A percentile compares a stretch with the other conserved stretches of the same genome.
Conservation (phyloP, 35 echinoderm and acorn worm genomes). For the Diadema setosum region DNA sequence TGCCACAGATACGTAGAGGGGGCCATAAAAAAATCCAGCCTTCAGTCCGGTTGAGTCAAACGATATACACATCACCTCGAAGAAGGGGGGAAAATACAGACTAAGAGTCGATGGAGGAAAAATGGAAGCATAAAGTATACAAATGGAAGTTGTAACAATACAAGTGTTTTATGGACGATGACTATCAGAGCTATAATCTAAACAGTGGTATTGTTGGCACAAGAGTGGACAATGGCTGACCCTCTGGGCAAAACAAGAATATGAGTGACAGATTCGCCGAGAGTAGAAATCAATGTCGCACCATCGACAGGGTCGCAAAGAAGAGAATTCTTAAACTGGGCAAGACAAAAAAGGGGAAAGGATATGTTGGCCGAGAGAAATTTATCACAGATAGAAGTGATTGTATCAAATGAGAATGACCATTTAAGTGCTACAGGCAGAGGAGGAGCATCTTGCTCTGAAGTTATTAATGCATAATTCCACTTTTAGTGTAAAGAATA, state of each 20-base stretch:
- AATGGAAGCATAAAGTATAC: neutral
- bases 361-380: no score
- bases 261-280: slow-evolving; percentile 22
- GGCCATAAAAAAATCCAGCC: neutral
- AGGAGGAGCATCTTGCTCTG: no score
- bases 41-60: neutral
- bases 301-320: no score
- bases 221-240: neutral
- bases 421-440: no score
- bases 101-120: neutral
- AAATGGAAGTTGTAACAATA: neutral
- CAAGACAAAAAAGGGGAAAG: no score
- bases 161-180: neutral
- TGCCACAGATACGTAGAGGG: neutral
- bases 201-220: neutral
- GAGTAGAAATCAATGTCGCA: no score
- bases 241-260: neutral
- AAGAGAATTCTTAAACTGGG: no score
- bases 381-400: no score
- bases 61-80: neutral
- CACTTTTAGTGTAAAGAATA: no score
- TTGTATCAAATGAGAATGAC: no score
- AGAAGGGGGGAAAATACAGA: neutral
- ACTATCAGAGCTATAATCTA: neutral
- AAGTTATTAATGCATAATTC: no score